These are phyloP conservation scores for Myathropa florea DNA, from an alignment of 2,888 invertebrate genomes.

Conservation along the genomic window DNA sequence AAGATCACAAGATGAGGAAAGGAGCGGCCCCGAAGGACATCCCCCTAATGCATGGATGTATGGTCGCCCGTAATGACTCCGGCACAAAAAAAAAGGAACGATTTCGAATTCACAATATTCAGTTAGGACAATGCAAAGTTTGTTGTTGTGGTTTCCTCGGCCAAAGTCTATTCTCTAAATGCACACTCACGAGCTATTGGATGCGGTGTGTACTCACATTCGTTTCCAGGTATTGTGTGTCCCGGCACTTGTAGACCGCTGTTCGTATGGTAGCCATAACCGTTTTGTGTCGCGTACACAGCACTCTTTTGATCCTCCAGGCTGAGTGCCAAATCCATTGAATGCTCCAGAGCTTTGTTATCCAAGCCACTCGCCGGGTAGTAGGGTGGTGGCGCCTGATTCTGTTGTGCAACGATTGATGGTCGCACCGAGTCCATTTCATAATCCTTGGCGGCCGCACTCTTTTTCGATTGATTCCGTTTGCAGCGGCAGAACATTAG, in stretches of 20 bases:
- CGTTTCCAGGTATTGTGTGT: conserved; percentile 88
- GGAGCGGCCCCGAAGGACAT: background rate
- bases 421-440: conserved; percentile 94
- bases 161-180: background rate
- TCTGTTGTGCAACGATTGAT: conserved; percentile 89
- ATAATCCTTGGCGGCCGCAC: conserved; percentile 91
- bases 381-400: conserved; percentile 93
- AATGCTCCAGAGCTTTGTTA: conserved; percentile 95
- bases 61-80: background rate
- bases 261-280: conserved; percentile 91
- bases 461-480: conserved; percentile 90
- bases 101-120: background rate
- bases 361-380: conserved; percentile 94
- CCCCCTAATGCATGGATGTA: conserved; percentile 25
- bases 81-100: background rate
- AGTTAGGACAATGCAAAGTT: background rate
- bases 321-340: conserved; percentile 90
- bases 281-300: conserved; percentile 91
- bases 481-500: conserved; percentile 93
- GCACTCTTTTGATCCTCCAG: conserved; percentile 93
- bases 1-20: conserved; percentile 27
- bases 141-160: background rate
- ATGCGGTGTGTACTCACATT: conserved; percentile 85
- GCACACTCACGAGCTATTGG: background rate
- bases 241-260: conserved; percentile 85